Evolutionary conservation across 2,113 vertebrate genomes (phyloP).

Genomic region (Castor canadensis): DNA sequence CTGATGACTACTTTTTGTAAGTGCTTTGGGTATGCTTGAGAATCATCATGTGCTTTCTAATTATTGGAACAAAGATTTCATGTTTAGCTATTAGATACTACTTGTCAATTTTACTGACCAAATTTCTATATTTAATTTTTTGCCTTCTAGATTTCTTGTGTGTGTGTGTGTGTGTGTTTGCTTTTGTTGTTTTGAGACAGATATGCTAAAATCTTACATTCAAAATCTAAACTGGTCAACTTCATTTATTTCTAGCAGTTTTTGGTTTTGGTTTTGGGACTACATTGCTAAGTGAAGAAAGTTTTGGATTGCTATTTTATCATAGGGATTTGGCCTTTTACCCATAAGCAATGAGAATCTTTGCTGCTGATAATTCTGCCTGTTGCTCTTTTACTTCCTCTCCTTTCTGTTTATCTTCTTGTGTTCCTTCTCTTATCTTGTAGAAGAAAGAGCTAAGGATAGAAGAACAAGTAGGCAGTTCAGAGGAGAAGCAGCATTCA

Average conservation of each 20-base stretch:
- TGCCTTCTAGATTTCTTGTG: not conserved
- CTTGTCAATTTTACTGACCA: slow-evolving; percentile 8
- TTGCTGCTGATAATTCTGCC: not conserved
- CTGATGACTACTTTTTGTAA: not conserved
- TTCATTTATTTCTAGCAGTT: not conserved
- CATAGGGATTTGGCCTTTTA: not conserved
- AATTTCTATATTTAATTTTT: not conserved
- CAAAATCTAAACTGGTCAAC: not conserved
- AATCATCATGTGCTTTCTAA: not conserved
- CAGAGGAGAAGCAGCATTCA: not conserved
- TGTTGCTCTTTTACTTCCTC: not conserved
- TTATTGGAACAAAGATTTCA: not conserved
- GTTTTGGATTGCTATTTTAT: not conserved
- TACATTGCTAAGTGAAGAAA: not conserved
- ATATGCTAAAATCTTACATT: not conserved
- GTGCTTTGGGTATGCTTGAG: not conserved
- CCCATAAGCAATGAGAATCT: not conserved
- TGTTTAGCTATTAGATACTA: not conserved
- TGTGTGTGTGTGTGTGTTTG: not conserved
- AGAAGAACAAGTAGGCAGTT: not conserved
- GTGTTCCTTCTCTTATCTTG: not conserved
- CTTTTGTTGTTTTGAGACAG: not conserved
- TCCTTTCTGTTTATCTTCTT: not conserved
- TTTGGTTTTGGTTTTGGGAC: not conserved
- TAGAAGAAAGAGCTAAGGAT: not conserved